Conservation (phyloP, 2,113 vertebrate species). For the Pantherophis guttatus region DNA sequence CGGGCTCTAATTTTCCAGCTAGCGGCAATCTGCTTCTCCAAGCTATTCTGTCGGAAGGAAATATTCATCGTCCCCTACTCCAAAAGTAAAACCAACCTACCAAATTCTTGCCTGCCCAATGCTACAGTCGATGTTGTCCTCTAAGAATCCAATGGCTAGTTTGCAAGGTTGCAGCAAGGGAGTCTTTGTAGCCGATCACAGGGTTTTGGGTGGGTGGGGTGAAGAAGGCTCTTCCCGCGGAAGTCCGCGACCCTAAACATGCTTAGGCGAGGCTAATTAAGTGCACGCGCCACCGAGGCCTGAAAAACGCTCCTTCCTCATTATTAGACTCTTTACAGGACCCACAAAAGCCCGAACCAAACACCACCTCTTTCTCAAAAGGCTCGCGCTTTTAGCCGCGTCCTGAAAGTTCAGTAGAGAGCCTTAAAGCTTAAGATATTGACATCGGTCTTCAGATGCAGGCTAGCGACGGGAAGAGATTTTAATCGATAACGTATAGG, state of each 20-base stretch:
- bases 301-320: not conserved
- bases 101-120: not conserved
- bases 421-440: not conserved
- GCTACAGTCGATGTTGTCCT: not conserved
- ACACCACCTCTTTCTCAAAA: not conserved
- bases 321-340: not conserved
- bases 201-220: not conserved
- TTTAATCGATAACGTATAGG: accelerated
- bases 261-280: too few relatives aligned
- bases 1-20: not conserved
- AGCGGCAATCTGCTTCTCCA: not conserved
- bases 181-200: not conserved
- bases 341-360: not conserved
- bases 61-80: not conserved
- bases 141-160: not conserved
- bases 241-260: not conserved
- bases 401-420: not conserved
- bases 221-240: not conserved
- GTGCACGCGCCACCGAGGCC: not conserved
- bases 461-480: not conserved
- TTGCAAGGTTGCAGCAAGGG: not conserved
- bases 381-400: not conserved
- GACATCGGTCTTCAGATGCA: too few relatives aligned
- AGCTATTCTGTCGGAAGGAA: not conserved
- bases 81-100: not conserved